Conservation (phyloP, 1,140 invertebrate genomes). For the Diachasmimorpha longicaudata region DNA sequence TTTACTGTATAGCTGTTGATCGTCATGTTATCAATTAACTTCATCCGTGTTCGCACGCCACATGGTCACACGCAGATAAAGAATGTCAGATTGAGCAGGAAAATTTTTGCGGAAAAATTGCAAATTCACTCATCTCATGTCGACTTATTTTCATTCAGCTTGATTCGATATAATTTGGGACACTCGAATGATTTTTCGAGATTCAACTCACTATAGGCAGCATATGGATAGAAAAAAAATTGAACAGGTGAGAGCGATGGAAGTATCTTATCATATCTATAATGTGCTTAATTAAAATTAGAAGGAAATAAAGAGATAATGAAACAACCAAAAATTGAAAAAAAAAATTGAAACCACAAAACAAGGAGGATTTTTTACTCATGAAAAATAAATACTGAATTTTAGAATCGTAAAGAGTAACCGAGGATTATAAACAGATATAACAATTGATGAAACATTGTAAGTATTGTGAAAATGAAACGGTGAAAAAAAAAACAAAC, state of each 20-base stretch:
- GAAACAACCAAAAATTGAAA: slow-evolving; percentile 15
- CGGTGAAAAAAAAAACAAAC: not conserved
- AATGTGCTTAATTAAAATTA: slow-evolving; percentile 44
- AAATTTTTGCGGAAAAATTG: not conserved
- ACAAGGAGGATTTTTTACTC: slow-evolving; percentile 51
- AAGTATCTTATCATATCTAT: slow-evolving; percentile 47
- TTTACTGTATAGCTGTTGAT: slow-evolving; percentile 27
- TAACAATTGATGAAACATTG: slow-evolving; percentile 24
- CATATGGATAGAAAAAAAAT: not conserved
- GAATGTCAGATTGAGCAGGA: not conserved
- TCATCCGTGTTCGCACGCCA: slow-evolving; percentile 20
- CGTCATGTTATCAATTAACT: slow-evolving; percentile 21
- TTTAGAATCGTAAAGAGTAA: slow-evolving; percentile 34
- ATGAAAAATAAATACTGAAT: slow-evolving; percentile 31
- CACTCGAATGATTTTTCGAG: not conserved
- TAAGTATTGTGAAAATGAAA: slow-evolving; percentile 39
- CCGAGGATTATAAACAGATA: slow-evolving; percentile 32
- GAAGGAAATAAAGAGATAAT: slow-evolving; percentile 21
- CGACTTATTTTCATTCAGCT: not conserved
- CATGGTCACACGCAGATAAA: slow-evolving; percentile 12
- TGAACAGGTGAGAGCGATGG: not conserved
- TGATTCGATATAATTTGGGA: not conserved
- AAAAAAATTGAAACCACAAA: slow-evolving; percentile 13
- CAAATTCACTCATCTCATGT: not conserved
- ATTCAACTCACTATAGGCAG: not conserved